These are phyloP conservation scores for Saturnia japonica DNA, from an alignment of 2,888 invertebrate species.

Conservation along the genomic window DNA sequence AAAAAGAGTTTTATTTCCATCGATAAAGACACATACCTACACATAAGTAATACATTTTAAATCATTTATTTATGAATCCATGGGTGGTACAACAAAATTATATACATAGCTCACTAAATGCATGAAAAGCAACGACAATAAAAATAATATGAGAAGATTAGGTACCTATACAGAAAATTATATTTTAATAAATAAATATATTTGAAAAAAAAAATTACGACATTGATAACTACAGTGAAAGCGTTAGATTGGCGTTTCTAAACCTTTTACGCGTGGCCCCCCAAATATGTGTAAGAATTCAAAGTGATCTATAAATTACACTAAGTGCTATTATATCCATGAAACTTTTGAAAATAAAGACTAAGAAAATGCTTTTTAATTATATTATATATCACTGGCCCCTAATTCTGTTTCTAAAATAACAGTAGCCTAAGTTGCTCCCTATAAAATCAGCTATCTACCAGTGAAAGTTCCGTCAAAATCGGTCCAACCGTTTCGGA, in stretches of 20 bases:
- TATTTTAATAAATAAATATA: background rate
- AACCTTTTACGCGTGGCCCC: background rate
- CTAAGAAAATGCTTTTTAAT: too few species aligned
- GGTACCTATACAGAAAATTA: background rate
- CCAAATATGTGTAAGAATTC: background rate
- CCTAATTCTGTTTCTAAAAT: too few species aligned
- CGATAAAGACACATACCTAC: background rate
- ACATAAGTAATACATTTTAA: background rate
- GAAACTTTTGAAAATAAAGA: too few species aligned
- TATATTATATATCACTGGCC: too few species aligned
- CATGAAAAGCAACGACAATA: background rate
- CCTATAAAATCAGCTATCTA: too few species aligned
- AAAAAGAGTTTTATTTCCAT: background rate
- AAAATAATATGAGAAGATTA: background rate
- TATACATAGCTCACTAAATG: background rate
- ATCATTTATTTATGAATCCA: background rate
- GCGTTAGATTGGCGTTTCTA: constrained; percentile 4
- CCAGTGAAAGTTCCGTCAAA: too few species aligned
- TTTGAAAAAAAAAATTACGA: background rate
- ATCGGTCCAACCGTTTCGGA: too few species aligned
- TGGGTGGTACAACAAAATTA: background rate
- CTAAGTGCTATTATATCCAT: too few species aligned
- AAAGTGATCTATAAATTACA: background rate
- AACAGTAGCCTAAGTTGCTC: too few species aligned
- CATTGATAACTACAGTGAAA: background rate